Base-by-base conservation (phyloP, 2,113 vertebrate species). In the Puntigrus tetrazona region DNA sequence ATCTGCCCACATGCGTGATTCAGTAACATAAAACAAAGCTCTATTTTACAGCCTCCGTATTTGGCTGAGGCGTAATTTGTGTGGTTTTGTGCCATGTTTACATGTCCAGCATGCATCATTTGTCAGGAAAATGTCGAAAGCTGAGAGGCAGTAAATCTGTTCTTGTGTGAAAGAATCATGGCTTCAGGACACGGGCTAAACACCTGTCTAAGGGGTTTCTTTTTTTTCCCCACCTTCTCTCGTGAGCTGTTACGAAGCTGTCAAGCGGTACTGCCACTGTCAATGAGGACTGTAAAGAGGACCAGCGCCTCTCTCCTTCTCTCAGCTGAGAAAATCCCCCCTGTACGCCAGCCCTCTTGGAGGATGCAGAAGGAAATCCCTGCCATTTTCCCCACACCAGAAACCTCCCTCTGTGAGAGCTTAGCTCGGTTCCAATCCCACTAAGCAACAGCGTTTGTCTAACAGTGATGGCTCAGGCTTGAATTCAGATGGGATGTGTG, bases 281-380 rank as follows among this genome's bases (percentile, higher is more conserved):
- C 80, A 82, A 11, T 82, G 65, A 82, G 45, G 20, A 69, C 65
- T 61, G 81, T 36, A 36, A 65, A 76, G 73, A 76, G 57, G 29
- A 57, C 67, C 55, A 72, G 45, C 3, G 36, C 18, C 16, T 45
- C 82, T 75, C 25, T 67, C 29, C 38, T 29, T 7, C 27, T 76
- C 41, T 84, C n/a, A 50, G 61, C 22, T 52, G 45, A 82, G 65
- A 82, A 82, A 82, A 82, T 82, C 65, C 80, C 63, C 31, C 22
- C 55, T 78, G 27, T 22, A 47, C 67, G 29, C 78, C 61, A 67
- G 25, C 61, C 27, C 13, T 70, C 80, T 70, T 50, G 31, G 36
- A 82, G 80, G 45, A 70, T n/a, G 7, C 45, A 11, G 31, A 55
- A 31, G 41, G 78, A 82, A 82, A 82, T 70, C 45, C 45, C 31